A percentile compares a stretch with the other conserved stretches of the same genome.
These are phyloP conservation scores for Trichosurus vulpecula DNA, from an alignment of 2,797 vertebrate genomes.

Conservation along the genomic window DNA sequence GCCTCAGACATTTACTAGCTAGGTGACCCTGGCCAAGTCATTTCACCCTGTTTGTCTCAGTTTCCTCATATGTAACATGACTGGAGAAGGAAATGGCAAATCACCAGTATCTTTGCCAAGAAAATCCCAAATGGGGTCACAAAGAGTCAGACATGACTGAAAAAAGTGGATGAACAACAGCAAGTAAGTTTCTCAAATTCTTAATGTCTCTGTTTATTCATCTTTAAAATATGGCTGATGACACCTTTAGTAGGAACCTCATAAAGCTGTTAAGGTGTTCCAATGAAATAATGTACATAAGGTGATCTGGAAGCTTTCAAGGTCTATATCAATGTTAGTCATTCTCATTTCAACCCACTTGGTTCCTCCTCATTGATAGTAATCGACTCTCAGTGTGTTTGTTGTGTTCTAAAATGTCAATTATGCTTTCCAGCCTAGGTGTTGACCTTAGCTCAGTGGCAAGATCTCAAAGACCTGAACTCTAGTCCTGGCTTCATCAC, in stretches of 20 bases:
- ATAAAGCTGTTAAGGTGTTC: not conserved
- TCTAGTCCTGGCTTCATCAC: not conserved
- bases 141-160: not conserved
- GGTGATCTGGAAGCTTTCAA: not conserved
- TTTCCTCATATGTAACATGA: not conserved
- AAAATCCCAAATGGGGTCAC: not conserved
- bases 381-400: not conserved
- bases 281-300: not conserved
- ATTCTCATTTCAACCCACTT: not conserved
- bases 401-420: not conserved
- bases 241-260: not conserved
- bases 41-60: not conserved
- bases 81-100: not conserved
- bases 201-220: not conserved
- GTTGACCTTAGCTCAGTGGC: not conserved
- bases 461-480: not conserved
- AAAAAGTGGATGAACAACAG: not conserved
- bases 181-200: not conserved
- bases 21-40: not conserved
- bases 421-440: not conserved
- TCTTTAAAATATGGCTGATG: not conserved
- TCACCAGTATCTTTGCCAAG: not conserved
- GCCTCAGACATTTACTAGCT: not conserved
- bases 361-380: not conserved
- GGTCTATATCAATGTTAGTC: not conserved